These are phyloP conservation scores for Eidolon helvum DNA, from an alignment of 2,113 vertebrate species.

Conservation along the genomic window DNA sequence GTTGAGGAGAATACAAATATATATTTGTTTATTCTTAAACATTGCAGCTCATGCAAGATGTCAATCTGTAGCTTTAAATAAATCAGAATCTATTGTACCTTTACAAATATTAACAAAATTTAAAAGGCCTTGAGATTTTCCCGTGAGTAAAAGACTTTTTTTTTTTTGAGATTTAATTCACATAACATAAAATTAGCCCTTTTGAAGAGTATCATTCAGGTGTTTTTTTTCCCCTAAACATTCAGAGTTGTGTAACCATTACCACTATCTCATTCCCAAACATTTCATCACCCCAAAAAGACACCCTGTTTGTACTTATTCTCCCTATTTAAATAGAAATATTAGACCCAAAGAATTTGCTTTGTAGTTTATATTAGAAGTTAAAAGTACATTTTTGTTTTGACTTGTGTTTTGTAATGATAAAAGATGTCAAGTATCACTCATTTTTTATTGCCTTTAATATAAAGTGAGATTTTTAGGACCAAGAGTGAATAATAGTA, in stretches of 20 bases:
- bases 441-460: constrained; percentile 10
- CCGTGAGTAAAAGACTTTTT: background rate
- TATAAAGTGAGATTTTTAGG: constrained; percentile 34
- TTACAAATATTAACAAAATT: background rate
- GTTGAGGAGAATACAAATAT: background rate
- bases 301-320: background rate
- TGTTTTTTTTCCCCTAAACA: background rate
- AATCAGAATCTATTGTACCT: background rate
- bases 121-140: background rate
- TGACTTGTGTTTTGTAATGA: background rate
- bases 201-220: background rate
- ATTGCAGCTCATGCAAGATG: background rate
- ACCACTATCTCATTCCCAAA: background rate
- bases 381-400: constrained; percentile 31
- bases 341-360: constrained; percentile 38
- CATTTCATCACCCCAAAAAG: background rate
- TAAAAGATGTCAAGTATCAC: constrained; percentile 24
- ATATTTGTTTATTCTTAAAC: constrained; percentile 25
- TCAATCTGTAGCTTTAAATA: constrained; percentile 14
- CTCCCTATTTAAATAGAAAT: constrained; percentile 1
- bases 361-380: constrained; percentile 35
- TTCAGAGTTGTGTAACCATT: background rate
- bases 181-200: background rate
- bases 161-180: constrained; percentile 34
- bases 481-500: background rate